Conservation (phyloP, 2,797 vertebrate species). For the Podarcis lilfordi region DNA sequence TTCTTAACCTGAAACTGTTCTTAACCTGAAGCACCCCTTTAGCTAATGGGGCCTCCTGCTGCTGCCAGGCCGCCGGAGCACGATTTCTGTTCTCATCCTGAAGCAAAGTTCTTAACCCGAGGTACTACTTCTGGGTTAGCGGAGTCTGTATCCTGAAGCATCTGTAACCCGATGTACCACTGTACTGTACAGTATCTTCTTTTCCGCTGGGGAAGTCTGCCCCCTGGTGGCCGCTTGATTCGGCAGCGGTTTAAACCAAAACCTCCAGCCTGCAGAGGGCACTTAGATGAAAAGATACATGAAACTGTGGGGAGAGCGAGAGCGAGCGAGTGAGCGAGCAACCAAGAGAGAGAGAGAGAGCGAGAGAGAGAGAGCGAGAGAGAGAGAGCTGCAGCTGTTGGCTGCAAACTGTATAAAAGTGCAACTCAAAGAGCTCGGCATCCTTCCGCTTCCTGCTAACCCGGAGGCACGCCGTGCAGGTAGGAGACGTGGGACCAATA, state of each 20-base stretch:
- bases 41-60: too few relatives aligned
- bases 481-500: not conserved
- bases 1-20: too few relatives aligned
- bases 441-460: constrained; percentile 12
- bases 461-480: not conserved
- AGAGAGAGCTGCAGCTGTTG: not conserved
- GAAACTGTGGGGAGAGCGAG: not conserved
- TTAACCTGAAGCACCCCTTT: too few relatives aligned
- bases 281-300: too few relatives aligned
- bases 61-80: too few relatives aligned
- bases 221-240: not conserved
- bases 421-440: not conserved
- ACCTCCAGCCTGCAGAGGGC: constrained; percentile 24
- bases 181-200: not conserved
- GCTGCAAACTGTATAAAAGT: not conserved
- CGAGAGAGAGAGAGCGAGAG: not conserved
- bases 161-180: too few relatives aligned
- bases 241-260: too few relatives aligned
- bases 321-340: too few relatives aligned
- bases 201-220: not conserved
- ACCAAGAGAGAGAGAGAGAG: fast-evolving
- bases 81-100: too few relatives aligned
- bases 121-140: too few relatives aligned
- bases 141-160: too few relatives aligned
- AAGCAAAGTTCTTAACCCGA: too few relatives aligned